phyloP scores from a whole-genome alignment of 2,113 vertebrate species.

The Megaleporinus macrocephalus region DNA sequence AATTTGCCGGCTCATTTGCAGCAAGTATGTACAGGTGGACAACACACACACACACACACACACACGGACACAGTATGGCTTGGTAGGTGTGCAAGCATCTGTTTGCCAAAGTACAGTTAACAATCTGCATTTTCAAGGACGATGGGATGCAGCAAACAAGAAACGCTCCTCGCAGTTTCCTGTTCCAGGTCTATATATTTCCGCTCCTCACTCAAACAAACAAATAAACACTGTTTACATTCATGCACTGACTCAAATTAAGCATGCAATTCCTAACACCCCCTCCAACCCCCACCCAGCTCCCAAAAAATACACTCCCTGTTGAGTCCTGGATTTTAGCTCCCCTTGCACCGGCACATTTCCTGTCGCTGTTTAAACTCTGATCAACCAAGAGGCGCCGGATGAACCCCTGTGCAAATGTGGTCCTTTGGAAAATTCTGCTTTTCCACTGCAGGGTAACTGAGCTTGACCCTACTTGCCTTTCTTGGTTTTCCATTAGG shows the following conservation, averaged over 20 bases:
- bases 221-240: neutral
- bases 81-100: conserved; percentile 42
- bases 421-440: neutral
- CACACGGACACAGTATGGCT: conserved; percentile 33
- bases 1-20: conserved; percentile 60
- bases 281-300: too few species aligned
- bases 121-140: conserved; percentile 46
- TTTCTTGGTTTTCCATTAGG: too few species aligned
- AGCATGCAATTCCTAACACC: neutral
- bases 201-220: neutral
- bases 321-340: neutral
- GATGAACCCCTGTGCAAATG: neutral
- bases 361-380: neutral
- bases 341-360: neutral
- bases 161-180: conserved; percentile 10
- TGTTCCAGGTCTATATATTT: conserved; percentile 3
- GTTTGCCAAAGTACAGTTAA: conserved; percentile 39
- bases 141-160: conserved; percentile 6
- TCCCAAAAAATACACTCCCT: neutral
- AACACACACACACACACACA: conserved; percentile 32
- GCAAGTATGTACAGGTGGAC: conserved; percentile 49
- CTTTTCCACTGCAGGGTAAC: too few species aligned
- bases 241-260: neutral
- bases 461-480: too few species aligned
- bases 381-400: neutral